These are phyloP conservation scores for Smutsia temminckii DNA, from an alignment of 2,797 vertebrate species.

Conservation along the genomic window DNA sequence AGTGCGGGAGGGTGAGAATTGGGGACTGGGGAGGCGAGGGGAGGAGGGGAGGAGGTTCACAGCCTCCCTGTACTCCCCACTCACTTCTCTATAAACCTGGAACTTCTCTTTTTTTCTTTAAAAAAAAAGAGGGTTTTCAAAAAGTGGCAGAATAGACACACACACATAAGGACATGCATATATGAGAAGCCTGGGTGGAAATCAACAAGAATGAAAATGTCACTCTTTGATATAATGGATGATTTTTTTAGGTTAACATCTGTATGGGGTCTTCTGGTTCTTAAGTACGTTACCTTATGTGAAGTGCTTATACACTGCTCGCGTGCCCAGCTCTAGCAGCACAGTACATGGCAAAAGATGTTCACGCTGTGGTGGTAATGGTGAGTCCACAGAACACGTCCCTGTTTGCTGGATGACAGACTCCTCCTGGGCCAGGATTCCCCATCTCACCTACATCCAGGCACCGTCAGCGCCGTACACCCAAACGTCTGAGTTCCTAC, in stretches of 20 bases:
- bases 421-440: accelerated
- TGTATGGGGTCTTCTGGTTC: accelerated
- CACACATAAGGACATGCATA: accelerated
- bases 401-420: background rate
- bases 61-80: accelerated
- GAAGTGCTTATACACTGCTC: accelerated
- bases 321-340: accelerated
- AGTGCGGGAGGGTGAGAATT: no score
- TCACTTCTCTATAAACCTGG: background rate
- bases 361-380: accelerated
- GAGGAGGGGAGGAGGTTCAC: accelerated
- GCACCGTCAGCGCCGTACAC: background rate
- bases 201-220: accelerated
- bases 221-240: background rate
- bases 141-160: accelerated
- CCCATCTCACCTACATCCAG: no score
- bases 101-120: background rate
- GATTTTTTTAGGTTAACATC: accelerated
- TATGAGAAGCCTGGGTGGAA: background rate
- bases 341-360: accelerated
- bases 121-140: background rate
- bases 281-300: accelerated
- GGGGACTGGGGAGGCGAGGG: accelerated
- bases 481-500: accelerated
- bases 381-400: background rate